Evolutionary conservation across 2,113 vertebrate genomes (phyloP), one percentile per base, ranked within the genome.

Genomic region (Lepus americanus): DNA sequence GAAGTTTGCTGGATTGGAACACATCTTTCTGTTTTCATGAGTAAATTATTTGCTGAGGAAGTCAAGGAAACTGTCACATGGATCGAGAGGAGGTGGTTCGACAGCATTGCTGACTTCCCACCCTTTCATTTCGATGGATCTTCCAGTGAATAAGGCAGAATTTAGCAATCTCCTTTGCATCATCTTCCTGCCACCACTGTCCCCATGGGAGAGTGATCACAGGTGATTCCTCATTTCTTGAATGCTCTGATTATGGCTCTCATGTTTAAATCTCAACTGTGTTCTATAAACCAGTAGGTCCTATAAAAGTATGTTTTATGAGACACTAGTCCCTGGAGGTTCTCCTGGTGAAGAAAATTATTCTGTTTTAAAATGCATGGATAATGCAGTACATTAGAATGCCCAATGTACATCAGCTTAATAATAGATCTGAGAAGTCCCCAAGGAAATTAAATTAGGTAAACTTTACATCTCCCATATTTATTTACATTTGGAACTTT

Each of bases 151-250:
- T 51, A 66, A 49, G 72, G 12, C 88, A 61, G 59, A 83, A 6
- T 8, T 61, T 20, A 67, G 31, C 8, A 49, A 49, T 83, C 20
- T 89, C 23, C 22, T 0, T 1, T 36, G 2, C 10, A 22, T 51
- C 17, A 20, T 23, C 12, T 59, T 36, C 16, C 31, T 53, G 59
- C 4, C 39, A 4, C 3, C 27, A 0, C 0, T 27, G 13, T 19
- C 17, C n/a, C 59, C 0, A 8, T 4, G 0, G 20, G 22, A 70
- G 49, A 73, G 3, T 29, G 23, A 27, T 74, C n/a, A 49, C 78
- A 59, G 39, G 23, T 27, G 14, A 69, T 55, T 31, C 17, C 10
- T 7, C 12, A 44, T 29, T 39, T 76, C 25, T 51, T 16, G 53
- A 0, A 36, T 16, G 2, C 44, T 73, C 23, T 72, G 29, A 27